Conservation (phyloP, 2,888 invertebrate genomes). For the Platerodrilus igneus region DNA sequence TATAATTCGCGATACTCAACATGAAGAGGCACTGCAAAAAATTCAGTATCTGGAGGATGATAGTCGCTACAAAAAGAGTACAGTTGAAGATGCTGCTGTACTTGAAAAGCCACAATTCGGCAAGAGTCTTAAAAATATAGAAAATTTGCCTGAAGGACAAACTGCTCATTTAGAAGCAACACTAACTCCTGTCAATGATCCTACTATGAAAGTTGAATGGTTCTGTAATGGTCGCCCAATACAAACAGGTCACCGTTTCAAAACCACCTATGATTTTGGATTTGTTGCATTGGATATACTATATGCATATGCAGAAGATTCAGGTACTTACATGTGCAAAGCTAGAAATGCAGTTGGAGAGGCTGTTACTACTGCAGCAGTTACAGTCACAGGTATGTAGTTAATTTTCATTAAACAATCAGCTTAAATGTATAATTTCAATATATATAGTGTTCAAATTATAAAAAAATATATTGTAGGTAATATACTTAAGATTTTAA, state of each 20-base stretch:
- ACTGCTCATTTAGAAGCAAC: constrained; percentile 92
- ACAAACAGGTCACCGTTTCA: constrained; percentile 90
- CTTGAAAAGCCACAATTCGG: constrained; percentile 88
- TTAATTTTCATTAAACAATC: constrained; percentile 2
- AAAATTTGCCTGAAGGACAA: constrained; percentile 78
- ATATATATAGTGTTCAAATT: not conserved
- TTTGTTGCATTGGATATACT: constrained; percentile 94
- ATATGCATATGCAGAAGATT: constrained; percentile 95
- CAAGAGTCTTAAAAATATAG: constrained; percentile 77
- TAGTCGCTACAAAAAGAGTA: constrained; percentile 67
- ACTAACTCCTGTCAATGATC: constrained; percentile 94
- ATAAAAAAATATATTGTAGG: too few relatives aligned
- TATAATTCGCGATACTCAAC: constrained; percentile 86
- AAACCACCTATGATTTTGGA: constrained; percentile 95
- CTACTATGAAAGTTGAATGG: constrained; percentile 99
- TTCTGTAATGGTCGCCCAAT: constrained; percentile 92
- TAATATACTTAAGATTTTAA: too few relatives aligned
- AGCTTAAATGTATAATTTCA: constrained; percentile 1
- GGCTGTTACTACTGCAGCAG: constrained; percentile 88
- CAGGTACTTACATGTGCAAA: constrained; percentile 94
- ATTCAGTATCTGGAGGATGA: constrained; percentile 89
- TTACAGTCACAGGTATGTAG: constrained; percentile 74
- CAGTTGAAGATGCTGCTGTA: constrained; percentile 68
- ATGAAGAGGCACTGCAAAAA: constrained; percentile 87
- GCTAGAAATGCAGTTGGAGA: constrained; percentile 93